Conservation (phyloP, 2,888 invertebrate genomes). For the Stomorhina lunata region DNA sequence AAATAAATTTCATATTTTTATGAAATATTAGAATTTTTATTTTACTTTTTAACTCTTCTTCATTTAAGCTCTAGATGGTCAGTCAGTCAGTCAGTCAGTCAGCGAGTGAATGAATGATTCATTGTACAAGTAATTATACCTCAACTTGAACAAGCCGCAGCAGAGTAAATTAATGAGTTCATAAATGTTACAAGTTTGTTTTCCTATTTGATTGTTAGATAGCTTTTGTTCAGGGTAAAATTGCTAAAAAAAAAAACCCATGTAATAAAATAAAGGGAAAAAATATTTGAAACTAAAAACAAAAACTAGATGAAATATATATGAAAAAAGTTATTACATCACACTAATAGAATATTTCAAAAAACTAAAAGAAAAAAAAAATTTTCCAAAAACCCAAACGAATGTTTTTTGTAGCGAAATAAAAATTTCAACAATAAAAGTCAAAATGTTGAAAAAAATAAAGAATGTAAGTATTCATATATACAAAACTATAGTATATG, state of each 20-base stretch:
- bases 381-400: slow-evolving; percentile 11
- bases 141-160: slow-evolving; percentile 39
- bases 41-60: slow-evolving; percentile 8
- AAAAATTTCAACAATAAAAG: slow-evolving; percentile 62
- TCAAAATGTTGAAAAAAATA: slow-evolving; percentile 48
- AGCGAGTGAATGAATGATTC: slow-evolving; percentile 6
- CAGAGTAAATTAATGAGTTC: slow-evolving; percentile 62
- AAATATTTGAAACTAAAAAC: slow-evolving; percentile 26
- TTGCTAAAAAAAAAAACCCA: neutral
- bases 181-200: slow-evolving; percentile 44
- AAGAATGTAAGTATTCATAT: too few species aligned
- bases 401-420: slow-evolving; percentile 48
- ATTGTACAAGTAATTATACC: slow-evolving; percentile 44
- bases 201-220: slow-evolving; percentile 4
- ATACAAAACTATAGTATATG: too few species aligned
- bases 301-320: slow-evolving; percentile 23
- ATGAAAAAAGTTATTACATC: slow-evolving; percentile 54
- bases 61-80: slow-evolving; percentile 5
- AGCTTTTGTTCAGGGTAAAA: neutral
- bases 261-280: slow-evolving; percentile 28
- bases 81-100: neutral
- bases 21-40: neutral
- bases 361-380: neutral
- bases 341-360: slow-evolving; percentile 24
- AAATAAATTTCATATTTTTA: slow-evolving; percentile 31